These are phyloP conservation scores for Dendrolimus kikuchii DNA, from an alignment of 1,140 invertebrate genomes.

Conservation along the genomic window DNA sequence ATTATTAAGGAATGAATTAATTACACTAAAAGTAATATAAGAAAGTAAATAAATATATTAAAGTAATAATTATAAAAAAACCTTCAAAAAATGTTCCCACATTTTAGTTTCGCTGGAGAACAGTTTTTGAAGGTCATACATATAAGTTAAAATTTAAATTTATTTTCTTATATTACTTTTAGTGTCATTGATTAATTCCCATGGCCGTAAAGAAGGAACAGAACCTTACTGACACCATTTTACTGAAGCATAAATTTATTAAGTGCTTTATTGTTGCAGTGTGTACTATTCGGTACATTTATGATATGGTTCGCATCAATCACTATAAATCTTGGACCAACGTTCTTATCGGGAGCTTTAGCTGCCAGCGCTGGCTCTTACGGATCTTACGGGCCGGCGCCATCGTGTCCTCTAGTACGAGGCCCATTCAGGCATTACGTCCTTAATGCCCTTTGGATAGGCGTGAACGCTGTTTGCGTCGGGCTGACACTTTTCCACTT, in stretches of 20 bases:
- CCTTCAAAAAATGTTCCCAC: too few species aligned
- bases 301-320: conserved; percentile 95
- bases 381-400: conserved; percentile 75
- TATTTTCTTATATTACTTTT: too few species aligned
- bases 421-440: conserved; percentile 90
- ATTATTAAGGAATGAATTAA: too few species aligned
- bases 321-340: conserved; percentile 92
- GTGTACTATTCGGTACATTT: conserved; percentile 91
- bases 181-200: too few species aligned
- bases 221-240: not conserved
- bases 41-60: too few species aligned
- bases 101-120: too few species aligned
- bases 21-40: too few species aligned
- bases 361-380: conserved; percentile 86
- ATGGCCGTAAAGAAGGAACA: too few species aligned
- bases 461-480: conserved; percentile 91
- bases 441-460: conserved; percentile 91
- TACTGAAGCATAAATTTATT: not conserved
- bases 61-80: too few species aligned
- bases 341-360: conserved; percentile 88
- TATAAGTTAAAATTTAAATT: too few species aligned
- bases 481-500: conserved; percentile 88
- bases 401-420: conserved; percentile 86
- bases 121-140: too few species aligned
- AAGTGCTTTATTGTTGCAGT: conserved; percentile 73